Base-by-base conservation (phyloP, 35 echinoderm and acorn worm genomes). In the Diadema setosum region DNA sequence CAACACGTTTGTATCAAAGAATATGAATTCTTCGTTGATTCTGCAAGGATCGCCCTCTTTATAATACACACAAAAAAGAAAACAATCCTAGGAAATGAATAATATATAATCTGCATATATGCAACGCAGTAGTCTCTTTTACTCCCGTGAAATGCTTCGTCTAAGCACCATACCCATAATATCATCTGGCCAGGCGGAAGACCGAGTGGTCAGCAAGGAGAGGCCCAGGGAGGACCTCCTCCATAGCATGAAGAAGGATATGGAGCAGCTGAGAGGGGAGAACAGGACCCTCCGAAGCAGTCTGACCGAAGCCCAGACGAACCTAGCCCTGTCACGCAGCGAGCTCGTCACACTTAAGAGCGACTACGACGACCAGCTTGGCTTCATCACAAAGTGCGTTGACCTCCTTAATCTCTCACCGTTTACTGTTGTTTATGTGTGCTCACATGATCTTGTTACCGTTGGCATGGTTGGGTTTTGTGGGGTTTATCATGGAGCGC, bases 321-420 rank as follows among this genome's bases (percentile, higher is more conserved):
- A 82, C 39, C 89, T 98, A 8, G 85, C 87, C 29, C 65, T 98
- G 16, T 35, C 92, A 0, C 87, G 85, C 42, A 94, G 89, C 32
- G 96, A 98, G 45, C 67, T 94, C 14, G 84, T 87, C 5, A 89
- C 93, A 20, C 45, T 92, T 26, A 94, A 92, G 48, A 91, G 88
- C 12, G 96, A 94, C 45, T 94, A 89, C 35, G 92, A 94, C 4
- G 92, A 98, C n/a, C 94, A 96, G 35, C 83, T 85, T 58, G 94
- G 90, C 0, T 91, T 88, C 50, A 92, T 98, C 12, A 81, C 88
- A 25, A 94, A 70, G 92, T 94, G 61, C 35, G 76, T 84, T 35
- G 5, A 6, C 6, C 32, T 9, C 58, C 58, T 5, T 26, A 2
- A 26, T 55, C 49, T 55, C 21, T 55, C 2, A 55, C 21, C 14